Conservation (phyloP, 1,140 invertebrate genomes). For the Lepidotrigona ventralis region DNA sequence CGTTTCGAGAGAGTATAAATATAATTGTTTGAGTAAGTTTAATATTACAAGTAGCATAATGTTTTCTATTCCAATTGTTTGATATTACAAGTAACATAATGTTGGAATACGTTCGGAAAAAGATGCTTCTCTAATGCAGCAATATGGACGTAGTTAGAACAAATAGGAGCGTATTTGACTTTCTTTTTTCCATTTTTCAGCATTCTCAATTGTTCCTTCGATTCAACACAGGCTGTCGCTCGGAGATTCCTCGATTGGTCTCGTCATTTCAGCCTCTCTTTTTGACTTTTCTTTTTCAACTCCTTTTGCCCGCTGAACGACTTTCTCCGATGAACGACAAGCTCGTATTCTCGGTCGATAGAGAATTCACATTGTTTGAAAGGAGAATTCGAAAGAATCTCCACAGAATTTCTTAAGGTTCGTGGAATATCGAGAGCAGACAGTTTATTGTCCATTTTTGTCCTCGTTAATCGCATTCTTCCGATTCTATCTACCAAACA, state of each 20-base stretch:
- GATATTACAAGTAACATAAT: no score
- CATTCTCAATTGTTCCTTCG: constrained; percentile 40
- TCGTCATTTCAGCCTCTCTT: constrained; percentile 4
- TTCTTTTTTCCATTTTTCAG: constrained; percentile 7
- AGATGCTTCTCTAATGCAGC: neutral
- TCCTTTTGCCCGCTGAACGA: no score
- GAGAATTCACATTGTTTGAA: constrained; percentile 15
- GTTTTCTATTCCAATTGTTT: neutral
- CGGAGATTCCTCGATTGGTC: constrained; percentile 23
- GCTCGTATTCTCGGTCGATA: neutral
- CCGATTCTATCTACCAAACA: neutral
- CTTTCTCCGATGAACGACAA: neutral
- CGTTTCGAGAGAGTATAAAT: no score
- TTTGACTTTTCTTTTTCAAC: neutral
- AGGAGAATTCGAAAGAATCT: constrained; percentile 1
- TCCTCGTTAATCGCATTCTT: constrained; percentile 31
- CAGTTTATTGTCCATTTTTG: constrained; percentile 26
- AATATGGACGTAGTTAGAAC: constrained; percentile 5
- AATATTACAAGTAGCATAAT: neutral
- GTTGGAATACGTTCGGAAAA: neutral
- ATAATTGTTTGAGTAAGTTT: no score
- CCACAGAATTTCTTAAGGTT: constrained; percentile 15
- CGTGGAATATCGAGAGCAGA: constrained; percentile 10
- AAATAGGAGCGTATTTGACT: constrained; percentile 4
- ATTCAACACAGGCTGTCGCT: constrained; percentile 23